Evolutionary conservation across 2,797 vertebrate genomes (phyloP), one percentile per base, ranked within the genome.

Genomic region (Cottoperca gobio): DNA sequence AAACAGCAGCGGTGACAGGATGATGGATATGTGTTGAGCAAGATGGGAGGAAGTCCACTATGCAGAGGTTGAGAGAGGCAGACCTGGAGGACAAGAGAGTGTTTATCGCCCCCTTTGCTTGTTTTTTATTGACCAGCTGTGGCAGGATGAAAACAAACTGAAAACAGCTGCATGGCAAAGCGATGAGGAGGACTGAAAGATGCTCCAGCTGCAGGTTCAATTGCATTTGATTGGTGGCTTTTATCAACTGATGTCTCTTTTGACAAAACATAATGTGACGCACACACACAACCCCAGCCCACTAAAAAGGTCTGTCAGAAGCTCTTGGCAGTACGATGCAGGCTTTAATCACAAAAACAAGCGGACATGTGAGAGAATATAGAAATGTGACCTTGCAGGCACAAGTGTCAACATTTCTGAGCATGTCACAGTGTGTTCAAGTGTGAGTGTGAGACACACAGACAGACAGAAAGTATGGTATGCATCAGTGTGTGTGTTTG

Each of bases 371-470:
- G 70, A 86, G 81, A 63, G 73, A 73, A 74, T 69, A 65, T 59
- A 84, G 87, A 82, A 82, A 92, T 81, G 76, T 91, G 90, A 92
- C 90, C 91, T 92, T 93, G 88, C 74, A 83, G 79, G 85, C 79
- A 88, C 70, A 88, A 87, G 86, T 95, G 92, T 97, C 96, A 94
- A 97, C 96, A 65, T 98, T 95, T 96, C 92, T 97, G 96, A 85
- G 96, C 95, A 0, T 96, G 97, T 94, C 97, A 97, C 0, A 96
- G 94, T 89, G 97, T 96, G 79, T 94, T 97, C 96, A 3, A 96
- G 91, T 78, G 83, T 88, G 79, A 89, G 16, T 64, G 69, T 90
- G 88, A 88, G 84, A 86, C 84, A 86, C 72, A 78, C 63, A 72
- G 68, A 35, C 33, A 52, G 73, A 61, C 70, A 46, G 60, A 68